phyloP scores from a whole-genome alignment of 2,113 vertebrate species.

The Lophius piscatorius region DNA sequence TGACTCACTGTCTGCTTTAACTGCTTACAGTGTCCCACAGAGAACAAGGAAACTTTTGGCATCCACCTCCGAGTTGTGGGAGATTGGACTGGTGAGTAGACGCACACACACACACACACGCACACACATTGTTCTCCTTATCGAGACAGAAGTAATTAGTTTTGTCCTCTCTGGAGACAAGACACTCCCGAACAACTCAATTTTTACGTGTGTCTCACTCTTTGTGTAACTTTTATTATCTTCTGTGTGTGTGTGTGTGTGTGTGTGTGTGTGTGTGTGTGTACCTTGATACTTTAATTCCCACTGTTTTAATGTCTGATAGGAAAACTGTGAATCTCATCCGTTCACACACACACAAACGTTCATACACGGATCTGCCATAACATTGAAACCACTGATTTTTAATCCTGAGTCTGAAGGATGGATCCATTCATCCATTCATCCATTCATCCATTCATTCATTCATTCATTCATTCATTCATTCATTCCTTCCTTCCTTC shows the following conservation, averaged over 20 bases:
- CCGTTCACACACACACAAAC: neutral
- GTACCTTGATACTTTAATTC: constrained; percentile 4
- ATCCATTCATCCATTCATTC: too few species aligned
- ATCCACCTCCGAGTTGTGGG: constrained; percentile 94
- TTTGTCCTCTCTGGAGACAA: constrained; percentile 33
- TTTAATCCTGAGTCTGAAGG: too few species aligned
- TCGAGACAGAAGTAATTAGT: constrained; percentile 21
- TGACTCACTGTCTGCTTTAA: constrained; percentile 63
- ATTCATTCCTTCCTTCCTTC: too few species aligned
- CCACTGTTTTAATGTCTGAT: constrained; percentile 5
- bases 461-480: too few species aligned
- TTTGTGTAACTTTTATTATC: constrained; percentile 3
- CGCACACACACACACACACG: constrained; percentile 10
- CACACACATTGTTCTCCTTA: neutral
- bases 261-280: constrained; percentile 4
- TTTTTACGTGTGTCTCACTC: constrained; percentile 2
- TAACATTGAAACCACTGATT: too few species aligned
- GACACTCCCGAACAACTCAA: neutral
- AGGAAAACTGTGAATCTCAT: neutral
- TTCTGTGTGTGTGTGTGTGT: constrained; percentile 5
- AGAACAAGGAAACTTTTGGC: constrained; percentile 91
- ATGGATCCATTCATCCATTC: too few species aligned
- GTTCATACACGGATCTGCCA: too few species aligned
- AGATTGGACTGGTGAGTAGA: constrained; percentile 96
- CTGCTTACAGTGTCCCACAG: constrained; percentile 91